Evolutionary conservation across 2,113 vertebrate genomes (phyloP), one percentile per base, ranked within the genome.

Genomic region (Crypturellus undulatus): DNA sequence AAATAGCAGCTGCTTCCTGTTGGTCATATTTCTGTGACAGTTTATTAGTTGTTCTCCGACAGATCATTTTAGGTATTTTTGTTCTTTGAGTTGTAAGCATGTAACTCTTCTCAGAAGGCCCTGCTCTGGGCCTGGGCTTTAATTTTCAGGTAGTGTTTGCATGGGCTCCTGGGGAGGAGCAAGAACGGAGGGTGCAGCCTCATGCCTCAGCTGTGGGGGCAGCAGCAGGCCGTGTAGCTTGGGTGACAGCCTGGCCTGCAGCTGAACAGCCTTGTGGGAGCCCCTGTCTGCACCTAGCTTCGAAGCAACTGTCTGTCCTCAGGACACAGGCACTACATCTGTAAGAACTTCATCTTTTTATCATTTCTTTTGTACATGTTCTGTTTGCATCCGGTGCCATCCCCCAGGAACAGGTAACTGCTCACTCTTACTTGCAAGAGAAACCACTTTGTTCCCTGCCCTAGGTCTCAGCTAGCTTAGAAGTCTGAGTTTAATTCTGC

Each of bases 1-100:
- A 97, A 97, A 59, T 40, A 95, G 77, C 97, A 97, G 97, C 84
- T 97, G 97, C 95, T 97, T 97, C 97, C 97, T 97, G 97, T 97
- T 97, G 96, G 96, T 95, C 91, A 95, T 79, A 77, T 21, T 68
- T 93, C 95, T 94, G 68, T 90, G 92, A 92, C 95, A 90, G 91
- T 97, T 96, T 96, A 94, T 97, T 95, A 93, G 92, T 94, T 86
- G 92, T 93, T 92, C 69, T 88, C 38, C 92, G 51, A 62, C 71
- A n/a, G 38, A 19, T 91, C 69, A 54, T 87, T 92, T 90, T 49
- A 89, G 71, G n/a, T 94, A 58, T 63, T 94, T 95, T 60, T 78
- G 32, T 56, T 85, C 64, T 75, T 95, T 75, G 34, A n/a, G 79
- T 38, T 85, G 21, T 69, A 91, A 83, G 67, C 21, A 69, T 72